Conservation (phyloP, 2,888 invertebrate genomes). For the Hypomecis atomaria region DNA sequence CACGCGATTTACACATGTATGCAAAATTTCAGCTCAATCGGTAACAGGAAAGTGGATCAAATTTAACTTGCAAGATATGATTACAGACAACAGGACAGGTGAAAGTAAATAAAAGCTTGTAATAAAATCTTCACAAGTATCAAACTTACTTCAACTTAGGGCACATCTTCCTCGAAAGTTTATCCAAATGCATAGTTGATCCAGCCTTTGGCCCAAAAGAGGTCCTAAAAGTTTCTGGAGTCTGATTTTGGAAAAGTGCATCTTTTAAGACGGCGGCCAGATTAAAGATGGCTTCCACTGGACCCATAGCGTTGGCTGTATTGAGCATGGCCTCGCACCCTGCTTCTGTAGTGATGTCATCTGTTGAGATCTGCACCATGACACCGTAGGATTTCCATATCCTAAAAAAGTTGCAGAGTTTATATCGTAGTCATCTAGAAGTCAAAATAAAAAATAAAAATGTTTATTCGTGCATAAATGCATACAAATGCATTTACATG, state of each 20-base stretch:
- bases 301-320: conserved; percentile 86
- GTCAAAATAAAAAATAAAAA: no score
- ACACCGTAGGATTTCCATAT: conserved; percentile 90
- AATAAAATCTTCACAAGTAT: no score
- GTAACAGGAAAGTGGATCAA: no score
- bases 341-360: conserved; percentile 87
- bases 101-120: no score
- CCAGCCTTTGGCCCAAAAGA: conserved; percentile 91
- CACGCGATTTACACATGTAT: no score
- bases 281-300: conserved; percentile 94
- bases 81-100: no score
- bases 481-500: no score
- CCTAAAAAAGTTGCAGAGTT: conserved; percentile 59
- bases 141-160: conserved; percentile 67
- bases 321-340: conserved; percentile 89
- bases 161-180: conserved; percentile 70
- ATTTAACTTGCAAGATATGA: no score
- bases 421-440: neutral
- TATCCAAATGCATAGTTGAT: conserved; percentile 92
- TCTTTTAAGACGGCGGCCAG: conserved; percentile 93
- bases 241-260: conserved; percentile 91
- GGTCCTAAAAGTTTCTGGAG: conserved; percentile 86
- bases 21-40: no score
- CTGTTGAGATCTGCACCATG: conserved; percentile 87
- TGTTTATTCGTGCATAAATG: no score